Evolutionary conservation across 2,888 invertebrate genomes (phyloP), one percentile per base, ranked within the genome.

Genomic region (Heliconius sara): DNA sequence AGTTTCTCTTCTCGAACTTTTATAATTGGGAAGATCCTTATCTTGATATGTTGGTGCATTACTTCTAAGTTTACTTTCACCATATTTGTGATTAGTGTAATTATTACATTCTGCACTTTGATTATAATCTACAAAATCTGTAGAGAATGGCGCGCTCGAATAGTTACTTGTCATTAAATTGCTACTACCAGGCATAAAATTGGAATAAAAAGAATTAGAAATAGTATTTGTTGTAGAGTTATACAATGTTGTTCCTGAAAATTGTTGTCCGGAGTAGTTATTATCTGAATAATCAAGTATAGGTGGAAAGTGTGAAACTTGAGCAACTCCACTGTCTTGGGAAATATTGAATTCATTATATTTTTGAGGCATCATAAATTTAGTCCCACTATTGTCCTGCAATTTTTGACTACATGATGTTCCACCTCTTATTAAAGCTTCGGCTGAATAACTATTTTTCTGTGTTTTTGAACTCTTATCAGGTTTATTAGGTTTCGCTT

Each of bases 271-370:
- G 25, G 91, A 84, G 79, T 93, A 95, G 82, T 87, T 89, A 80
- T 93, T 95, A 65, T 95, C 95, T 2, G 93, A 87, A 85, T 95
- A 95, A 84, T 95, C 95, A 47, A 94, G 83, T 68, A 95, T 91
- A 25, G 95, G 91, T 25, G 95, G 95, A 78, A 94, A 95, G 86
- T 95, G 95, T 16, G 95, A 95, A 3, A 95, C 94, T 87, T 95
- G 95, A 43, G 95, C 95, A 2, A 95, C 90, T 72, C 91, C 91
- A 79, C 89, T 91, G 30, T 95, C 95, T 83, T 93, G 94, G 0
- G 89, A 57, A 10, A 88, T 79, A 82, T 89, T 91, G 79, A 91
- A 95, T 77, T 94, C 94, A 79, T 89, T 90, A 82, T 92, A 94
- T 85, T 94, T 95, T 82, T 94, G 95, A 22, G 91, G 72, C 4